Evolutionary conservation across 2,888 invertebrate species (phyloP), one percentile per base, ranked within the genome.

Genomic region (Drosophila quinaria): DNA sequence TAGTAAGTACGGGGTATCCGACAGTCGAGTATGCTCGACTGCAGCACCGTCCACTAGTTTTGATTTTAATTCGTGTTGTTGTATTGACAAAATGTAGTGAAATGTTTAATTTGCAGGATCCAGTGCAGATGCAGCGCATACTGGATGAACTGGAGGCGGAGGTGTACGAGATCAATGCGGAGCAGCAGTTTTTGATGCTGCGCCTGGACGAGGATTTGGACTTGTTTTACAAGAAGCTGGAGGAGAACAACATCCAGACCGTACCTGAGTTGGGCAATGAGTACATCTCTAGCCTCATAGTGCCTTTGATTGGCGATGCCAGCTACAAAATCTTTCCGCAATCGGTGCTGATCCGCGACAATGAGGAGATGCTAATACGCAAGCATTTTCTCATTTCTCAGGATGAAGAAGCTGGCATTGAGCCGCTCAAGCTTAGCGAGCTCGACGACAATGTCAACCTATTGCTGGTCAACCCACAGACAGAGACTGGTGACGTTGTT

Each of bases 141-240:
- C 66, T 92, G 11, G 86, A 90, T n/a, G 92, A 92, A 56, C 67
- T 92, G 62, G 91, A 92, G 73, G 63, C 79, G 13, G 92, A 92
- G 78, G 90, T 92, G 15, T 90, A 81, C 41, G 92, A 92, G 70
- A 92, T 92, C 11, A 92, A 92, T 71, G 90, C 90, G 1, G 92
- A 92, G 49, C 92, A 92, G 52, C 87, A 89, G 52, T 90, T 70
- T 52, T 61, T 92, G 3, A 67, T 92, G 61, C 31, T 91, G 49
- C 88, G 87, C 2, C 42, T 92, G 1, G 81, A 90, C 22, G 87
- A 90, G 1, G 67, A 83, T 6, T 70, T 92, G 33, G 87, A 92
- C 5, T 70, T 79, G 10, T 92, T 92, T 56, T 87, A 81, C 41
- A 87, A 87, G 50, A 81, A 80, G 59, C 65, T 91, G 17, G 66